Evolutionary conservation across 1,140 invertebrate genomes (phyloP).

Genomic region (Belonocnema kinseyi): DNA sequence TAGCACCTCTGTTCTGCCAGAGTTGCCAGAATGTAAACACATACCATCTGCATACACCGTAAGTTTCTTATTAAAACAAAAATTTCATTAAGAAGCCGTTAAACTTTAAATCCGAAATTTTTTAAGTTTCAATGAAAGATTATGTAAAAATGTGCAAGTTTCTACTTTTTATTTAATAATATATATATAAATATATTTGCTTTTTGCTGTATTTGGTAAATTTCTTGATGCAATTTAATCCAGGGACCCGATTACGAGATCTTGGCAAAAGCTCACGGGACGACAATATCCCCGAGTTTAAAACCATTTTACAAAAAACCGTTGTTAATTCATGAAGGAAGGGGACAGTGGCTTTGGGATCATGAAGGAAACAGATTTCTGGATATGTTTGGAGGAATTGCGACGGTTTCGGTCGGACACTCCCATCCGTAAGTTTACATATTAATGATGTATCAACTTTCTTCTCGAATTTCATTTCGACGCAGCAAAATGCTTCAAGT

Average conservation of each 20-base stretch:
- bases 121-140: too few species aligned
- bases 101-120: too few species aligned
- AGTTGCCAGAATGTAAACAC: constrained; percentile 46
- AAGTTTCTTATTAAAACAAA: too few species aligned
- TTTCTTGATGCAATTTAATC: constrained; percentile 30
- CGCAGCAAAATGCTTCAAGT: constrained; percentile 8
- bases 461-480: not conserved
- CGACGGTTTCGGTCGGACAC: constrained; percentile 97
- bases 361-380: constrained; percentile 90
- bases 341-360: constrained; percentile 96
- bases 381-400: constrained; percentile 97
- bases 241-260: constrained; percentile 79
- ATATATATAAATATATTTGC: too few species aligned
- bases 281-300: constrained; percentile 83
- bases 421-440: constrained; percentile 92
- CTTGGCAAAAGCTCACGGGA: constrained; percentile 77
- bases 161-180: too few species aligned
- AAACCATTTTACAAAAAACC: constrained; percentile 89
- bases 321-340: constrained; percentile 88
- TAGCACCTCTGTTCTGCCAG: constrained; percentile 37
- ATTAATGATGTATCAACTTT: not conserved
- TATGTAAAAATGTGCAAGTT: too few species aligned
- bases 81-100: too few species aligned
- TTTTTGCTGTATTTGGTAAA: too few species aligned
- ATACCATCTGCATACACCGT: constrained; percentile 46